Evolutionary conservation across 2,797 vertebrate species (phyloP), one percentile per base, ranked within the genome.

Genomic region (Sciurus vulgaris): DNA sequence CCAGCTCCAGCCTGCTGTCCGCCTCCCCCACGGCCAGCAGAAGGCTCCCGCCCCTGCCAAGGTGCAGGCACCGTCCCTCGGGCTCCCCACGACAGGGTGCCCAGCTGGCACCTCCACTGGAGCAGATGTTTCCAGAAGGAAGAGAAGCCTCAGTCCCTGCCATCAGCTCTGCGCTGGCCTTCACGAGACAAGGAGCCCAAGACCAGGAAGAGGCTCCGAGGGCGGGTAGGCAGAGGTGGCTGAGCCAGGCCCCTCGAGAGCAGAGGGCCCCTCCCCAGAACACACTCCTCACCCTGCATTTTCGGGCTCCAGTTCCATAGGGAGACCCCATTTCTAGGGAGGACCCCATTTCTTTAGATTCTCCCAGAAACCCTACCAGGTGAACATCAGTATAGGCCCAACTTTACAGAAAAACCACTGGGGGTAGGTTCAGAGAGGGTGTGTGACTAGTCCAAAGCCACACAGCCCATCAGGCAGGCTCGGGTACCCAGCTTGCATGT

Each of bases 11-110:
- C 24, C 24, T 24, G 59, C 8, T 22, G 54, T 22, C 59, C 24
- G 0, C 59, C 24, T 10, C 24, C 59, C 59, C 22, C 9, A 4
- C 1, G 22, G 54, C 3, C 56, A 61, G 59, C 59, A 61, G 22
- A 35, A 33, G 0, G 3, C 3, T 5, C 14, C 11, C 2, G 33
- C 3, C 26, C 6, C 69, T 2, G 22, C 41, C 28, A 3, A 0
- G 2, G 63, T 7, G 56, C 5, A 44, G 59, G 47, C 38, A n/a
- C 5, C 14, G 26, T 72, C 18, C 69, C 76, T 10, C 2, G 28
- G 20, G 20, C 11, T 7, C 3, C 38, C 56, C 51, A 7, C 3
- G 0, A 26, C 49, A 30, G n/a, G 78, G 38, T 1, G 41, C n/a
- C 41, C 15, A 6, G 0, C 6, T 15, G 41, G 47, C 20, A 44